phyloP scores from a whole-genome alignment of 2,113 vertebrate genomes.

The Podarcis raffonei region DNA sequence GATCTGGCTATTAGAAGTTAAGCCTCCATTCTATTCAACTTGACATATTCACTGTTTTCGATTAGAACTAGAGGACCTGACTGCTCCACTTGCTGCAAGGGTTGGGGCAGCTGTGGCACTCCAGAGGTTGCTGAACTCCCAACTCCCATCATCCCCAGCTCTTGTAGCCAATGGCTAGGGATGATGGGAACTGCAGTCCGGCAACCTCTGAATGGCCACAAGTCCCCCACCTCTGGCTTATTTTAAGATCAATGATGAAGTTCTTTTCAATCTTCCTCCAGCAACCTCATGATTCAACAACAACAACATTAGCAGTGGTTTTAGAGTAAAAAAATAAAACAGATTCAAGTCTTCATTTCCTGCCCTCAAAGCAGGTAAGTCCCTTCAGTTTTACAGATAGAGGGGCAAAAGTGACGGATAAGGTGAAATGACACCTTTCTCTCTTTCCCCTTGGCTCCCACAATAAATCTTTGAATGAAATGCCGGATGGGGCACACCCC shows the following conservation, averaged over 20 bases:
- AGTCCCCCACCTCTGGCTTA: no score
- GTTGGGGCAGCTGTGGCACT: no score
- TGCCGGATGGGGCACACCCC: not conserved
- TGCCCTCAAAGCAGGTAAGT: not conserved
- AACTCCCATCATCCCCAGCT: no score
- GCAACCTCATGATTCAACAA: not conserved
- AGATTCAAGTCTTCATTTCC: no score
- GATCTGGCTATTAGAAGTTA: no score
- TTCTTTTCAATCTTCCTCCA: not conserved
- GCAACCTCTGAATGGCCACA: no score
- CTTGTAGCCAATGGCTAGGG: no score
- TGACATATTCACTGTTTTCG: not conserved
- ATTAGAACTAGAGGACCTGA: not conserved
- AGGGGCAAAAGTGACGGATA: not conserved
- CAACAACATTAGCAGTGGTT: not conserved
- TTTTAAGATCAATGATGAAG: not conserved
- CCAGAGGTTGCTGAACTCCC: no score
- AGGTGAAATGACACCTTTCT: not conserved
- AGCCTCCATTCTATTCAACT: not conserved
- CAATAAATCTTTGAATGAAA: not conserved
- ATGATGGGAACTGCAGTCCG: no score
- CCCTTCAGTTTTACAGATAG: no score
- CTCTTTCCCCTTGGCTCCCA: not conserved
- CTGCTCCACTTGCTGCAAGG: no score
- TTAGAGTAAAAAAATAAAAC: not conserved